Conservation (phyloP, 2,797 vertebrate genomes). For the Philypnodon macrostomus region DNA sequence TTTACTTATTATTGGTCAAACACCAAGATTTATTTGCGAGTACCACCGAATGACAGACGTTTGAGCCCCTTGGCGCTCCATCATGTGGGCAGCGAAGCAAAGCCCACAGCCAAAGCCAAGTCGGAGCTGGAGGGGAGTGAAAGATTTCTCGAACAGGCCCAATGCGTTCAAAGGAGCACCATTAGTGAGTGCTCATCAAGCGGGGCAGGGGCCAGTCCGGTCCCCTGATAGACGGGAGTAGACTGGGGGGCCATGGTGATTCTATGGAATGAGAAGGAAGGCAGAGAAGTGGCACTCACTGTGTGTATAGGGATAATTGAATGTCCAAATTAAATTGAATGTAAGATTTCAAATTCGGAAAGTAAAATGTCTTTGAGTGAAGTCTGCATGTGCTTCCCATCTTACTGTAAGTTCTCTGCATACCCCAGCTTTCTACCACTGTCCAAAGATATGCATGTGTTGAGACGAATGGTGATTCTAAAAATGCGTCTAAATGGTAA, state of each 20-base stretch:
- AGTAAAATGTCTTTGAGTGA: too few relatives aligned
- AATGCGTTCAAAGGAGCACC: conserved; percentile 75
- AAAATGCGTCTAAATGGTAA: too few relatives aligned
- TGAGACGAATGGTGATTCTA: too few relatives aligned
- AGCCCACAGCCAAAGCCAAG: too few relatives aligned
- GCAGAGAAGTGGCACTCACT: conserved; percentile 53
- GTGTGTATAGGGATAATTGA: too few relatives aligned
- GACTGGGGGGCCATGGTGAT: too few relatives aligned
- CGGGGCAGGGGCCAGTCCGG: conserved; percentile 56
- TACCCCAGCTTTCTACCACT: too few relatives aligned
- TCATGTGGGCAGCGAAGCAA: conserved; percentile 77
- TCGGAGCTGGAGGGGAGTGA: conserved; percentile 80
- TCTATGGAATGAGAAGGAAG: conserved; percentile 51
- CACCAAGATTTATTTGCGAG: conserved; percentile 79
- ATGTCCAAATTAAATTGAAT: too few relatives aligned
- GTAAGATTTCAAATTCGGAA: too few relatives aligned
- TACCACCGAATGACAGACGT: conserved; percentile 81
- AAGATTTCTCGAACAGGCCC: conserved; percentile 76
- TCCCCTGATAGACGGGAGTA: conserved; percentile 64
- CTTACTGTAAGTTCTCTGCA: too few relatives aligned
- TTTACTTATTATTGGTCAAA: conserved; percentile 77
- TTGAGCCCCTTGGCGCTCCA: conserved; percentile 71
- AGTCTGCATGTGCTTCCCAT: too few relatives aligned
- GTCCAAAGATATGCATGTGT: too few relatives aligned
- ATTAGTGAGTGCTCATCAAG: conserved; percentile 76